Evolutionary conservation across 2,797 vertebrate genomes (phyloP).

Genomic region (Gallirallus australis): DNA sequence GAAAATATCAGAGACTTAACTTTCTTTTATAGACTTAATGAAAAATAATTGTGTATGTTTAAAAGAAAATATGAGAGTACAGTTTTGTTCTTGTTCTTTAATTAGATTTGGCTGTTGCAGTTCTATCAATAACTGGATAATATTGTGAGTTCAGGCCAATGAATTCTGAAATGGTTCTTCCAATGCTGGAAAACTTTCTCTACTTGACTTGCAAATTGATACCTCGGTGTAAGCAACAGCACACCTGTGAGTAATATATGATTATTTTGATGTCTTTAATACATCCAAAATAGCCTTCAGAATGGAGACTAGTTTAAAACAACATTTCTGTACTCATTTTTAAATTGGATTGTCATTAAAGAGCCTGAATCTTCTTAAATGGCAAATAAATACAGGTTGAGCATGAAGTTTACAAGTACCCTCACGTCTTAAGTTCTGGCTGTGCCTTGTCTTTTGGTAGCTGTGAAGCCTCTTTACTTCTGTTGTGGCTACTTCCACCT

Average conservation of each 20-base stretch:
- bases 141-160: neutral
- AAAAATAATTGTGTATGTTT: neutral
- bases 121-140: neutral
- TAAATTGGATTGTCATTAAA: neutral
- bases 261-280: constrained; percentile 29
- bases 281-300: constrained; percentile 16
- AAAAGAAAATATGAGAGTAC: neutral
- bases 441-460: neutral
- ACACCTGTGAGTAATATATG: constrained; percentile 7
- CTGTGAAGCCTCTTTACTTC: neutral
- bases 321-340: neutral
- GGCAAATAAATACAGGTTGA: neutral
- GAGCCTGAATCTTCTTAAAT: neutral
- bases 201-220: constrained; percentile 24
- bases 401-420: neutral
- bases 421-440: neutral
- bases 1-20: neutral
- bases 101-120: neutral
- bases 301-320: neutral
- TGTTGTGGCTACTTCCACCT: neutral
- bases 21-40: neutral
- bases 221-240: constrained; percentile 33
- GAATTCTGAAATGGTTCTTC: constrained; percentile 42
- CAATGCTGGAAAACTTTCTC: constrained; percentile 53
- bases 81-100: neutral